Evolutionary conservation across 2,797 vertebrate genomes (phyloP).

Genomic region (Staurois parvus): DNA sequence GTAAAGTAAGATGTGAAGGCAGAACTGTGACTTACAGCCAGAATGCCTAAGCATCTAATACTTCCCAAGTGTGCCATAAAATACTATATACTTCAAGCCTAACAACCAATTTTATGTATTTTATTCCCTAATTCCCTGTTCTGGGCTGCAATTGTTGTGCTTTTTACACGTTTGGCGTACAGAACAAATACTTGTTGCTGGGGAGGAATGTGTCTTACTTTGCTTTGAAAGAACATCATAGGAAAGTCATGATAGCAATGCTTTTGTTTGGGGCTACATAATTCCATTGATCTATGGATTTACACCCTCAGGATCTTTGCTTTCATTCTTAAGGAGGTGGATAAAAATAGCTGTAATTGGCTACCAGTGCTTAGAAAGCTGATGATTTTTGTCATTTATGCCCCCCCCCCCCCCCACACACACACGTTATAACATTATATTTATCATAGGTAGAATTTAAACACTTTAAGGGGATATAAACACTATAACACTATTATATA

Average conservation of each 20-base stretch:
- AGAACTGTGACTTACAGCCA: slow-evolving; percentile 32
- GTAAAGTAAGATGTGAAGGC: slow-evolving; percentile 17
- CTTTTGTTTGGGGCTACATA: neutral
- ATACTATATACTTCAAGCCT: slow-evolving; percentile 37
- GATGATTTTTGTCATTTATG: neutral
- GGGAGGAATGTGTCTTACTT: neutral
- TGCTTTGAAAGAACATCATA: neutral
- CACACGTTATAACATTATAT: no score
- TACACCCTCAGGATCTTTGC: neutral
- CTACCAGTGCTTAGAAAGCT: neutral
- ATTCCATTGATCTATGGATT: neutral
- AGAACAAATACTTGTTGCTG: slow-evolving; percentile 17
- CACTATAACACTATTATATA: no score
- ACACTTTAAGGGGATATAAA: no score
- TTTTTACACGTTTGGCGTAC: neutral
- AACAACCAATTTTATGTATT: slow-evolving; percentile 33
- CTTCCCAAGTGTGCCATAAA: slow-evolving; percentile 37
- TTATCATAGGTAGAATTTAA: no score
- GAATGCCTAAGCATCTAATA: slow-evolving; percentile 30
- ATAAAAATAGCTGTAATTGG: neutral
- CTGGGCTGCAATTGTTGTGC: neutral
- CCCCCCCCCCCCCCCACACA: no score
- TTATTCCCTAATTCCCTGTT: slow-evolving; percentile 4
- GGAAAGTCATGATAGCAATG: neutral
- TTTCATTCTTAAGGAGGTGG: neutral